Percentiles rank a stretch among this genome's conserved stretches.
Evolutionary conservation across 2,888 invertebrate species (phyloP).

Genomic region (Nematopogon swammerdamellus): DNA sequence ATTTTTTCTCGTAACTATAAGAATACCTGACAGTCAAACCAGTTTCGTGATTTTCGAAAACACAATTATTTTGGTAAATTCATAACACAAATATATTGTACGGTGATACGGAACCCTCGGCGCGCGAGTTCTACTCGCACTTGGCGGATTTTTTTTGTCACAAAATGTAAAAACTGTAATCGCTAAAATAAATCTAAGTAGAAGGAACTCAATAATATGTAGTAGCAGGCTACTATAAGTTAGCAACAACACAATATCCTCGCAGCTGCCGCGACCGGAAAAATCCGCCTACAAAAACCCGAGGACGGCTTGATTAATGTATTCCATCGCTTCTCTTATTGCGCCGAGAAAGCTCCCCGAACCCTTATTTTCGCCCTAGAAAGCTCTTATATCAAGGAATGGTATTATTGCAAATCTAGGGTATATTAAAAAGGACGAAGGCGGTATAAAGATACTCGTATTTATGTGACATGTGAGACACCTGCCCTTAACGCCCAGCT

Average conservation of each 20-base stretch:
- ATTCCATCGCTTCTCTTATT: slow-evolving; percentile 46
- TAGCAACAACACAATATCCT: slow-evolving; percentile 39
- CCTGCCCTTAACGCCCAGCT: slow-evolving; percentile 18
- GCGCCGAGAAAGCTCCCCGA: slow-evolving; percentile 19
- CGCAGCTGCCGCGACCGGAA: slow-evolving; percentile 15
- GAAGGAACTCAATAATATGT: slow-evolving; percentile 14
- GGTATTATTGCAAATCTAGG: slow-evolving; percentile 50
- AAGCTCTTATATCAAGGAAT: slow-evolving; percentile 29
- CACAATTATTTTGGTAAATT: too few relatives aligned
- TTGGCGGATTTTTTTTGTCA: too few relatives aligned
- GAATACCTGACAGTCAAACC: too few relatives aligned
- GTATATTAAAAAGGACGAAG: slow-evolving; percentile 47
- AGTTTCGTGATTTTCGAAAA: too few relatives aligned
- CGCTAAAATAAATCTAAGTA: too few relatives aligned
- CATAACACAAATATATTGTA: too few relatives aligned
- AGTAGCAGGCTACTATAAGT: slow-evolving; percentile 35
- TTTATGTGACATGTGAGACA: slow-evolving; percentile 34
- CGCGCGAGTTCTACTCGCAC: too few relatives aligned
- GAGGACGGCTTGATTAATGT: slow-evolving; percentile 45
- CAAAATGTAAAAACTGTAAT: too few relatives aligned
- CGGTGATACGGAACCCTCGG: too few relatives aligned
- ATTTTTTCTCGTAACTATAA: too few relatives aligned
- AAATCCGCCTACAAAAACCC: slow-evolving; percentile 26
- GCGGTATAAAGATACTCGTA: slow-evolving; percentile 19
- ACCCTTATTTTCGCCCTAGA: slow-evolving; percentile 25